Percentiles rank a stretch among this genome's conserved stretches.
These are phyloP conservation scores for Ips typographus DNA, from an alignment of 1,140 invertebrate genomes.

Conservation along the genomic window DNA sequence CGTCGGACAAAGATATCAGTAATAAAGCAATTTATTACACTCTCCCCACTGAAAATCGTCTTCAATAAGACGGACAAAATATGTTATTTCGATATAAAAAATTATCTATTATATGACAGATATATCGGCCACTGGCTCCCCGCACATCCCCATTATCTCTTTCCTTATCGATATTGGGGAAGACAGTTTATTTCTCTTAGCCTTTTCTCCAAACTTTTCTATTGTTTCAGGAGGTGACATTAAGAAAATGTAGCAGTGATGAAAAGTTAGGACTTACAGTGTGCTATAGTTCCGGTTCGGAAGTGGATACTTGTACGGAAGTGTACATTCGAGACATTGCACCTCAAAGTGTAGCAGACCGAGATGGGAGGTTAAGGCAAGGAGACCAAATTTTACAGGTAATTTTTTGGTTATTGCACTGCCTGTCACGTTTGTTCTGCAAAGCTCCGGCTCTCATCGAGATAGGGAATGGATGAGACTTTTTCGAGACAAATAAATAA, in stretches of 20 bases:
- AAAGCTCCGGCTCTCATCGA: constrained; percentile 2
- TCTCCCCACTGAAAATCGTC: constrained; percentile 11
- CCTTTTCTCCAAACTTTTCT: constrained; percentile 30
- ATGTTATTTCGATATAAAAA: constrained; percentile 37
- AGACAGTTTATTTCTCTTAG: constrained; percentile 33
- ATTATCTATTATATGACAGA: constrained; percentile 37
- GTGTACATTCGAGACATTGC: constrained; percentile 75
- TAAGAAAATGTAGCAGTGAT: constrained; percentile 58
- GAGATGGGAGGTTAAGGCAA: constrained; percentile 67
- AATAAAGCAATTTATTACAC: too few species aligned
- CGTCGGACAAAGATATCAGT: too few species aligned
- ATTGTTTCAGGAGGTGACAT: constrained; percentile 66
- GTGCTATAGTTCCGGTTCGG: constrained; percentile 65
- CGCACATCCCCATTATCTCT: constrained; percentile 33
- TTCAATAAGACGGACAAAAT: constrained; percentile 22
- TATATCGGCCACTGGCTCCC: constrained; percentile 26
- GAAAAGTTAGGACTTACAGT: constrained; percentile 70
- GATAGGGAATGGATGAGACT: not conserved
- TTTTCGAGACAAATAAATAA: constrained; percentile 23
- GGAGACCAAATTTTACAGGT: constrained; percentile 75
- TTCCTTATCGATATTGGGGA: constrained; percentile 33
- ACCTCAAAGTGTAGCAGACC: constrained; percentile 66
- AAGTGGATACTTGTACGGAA: constrained; percentile 60
- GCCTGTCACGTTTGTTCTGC: not conserved
- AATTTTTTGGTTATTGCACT: constrained; percentile 6